Conservation (phyloP, 2,797 vertebrate genomes). For the Pygocentrus nattereri region DNA sequence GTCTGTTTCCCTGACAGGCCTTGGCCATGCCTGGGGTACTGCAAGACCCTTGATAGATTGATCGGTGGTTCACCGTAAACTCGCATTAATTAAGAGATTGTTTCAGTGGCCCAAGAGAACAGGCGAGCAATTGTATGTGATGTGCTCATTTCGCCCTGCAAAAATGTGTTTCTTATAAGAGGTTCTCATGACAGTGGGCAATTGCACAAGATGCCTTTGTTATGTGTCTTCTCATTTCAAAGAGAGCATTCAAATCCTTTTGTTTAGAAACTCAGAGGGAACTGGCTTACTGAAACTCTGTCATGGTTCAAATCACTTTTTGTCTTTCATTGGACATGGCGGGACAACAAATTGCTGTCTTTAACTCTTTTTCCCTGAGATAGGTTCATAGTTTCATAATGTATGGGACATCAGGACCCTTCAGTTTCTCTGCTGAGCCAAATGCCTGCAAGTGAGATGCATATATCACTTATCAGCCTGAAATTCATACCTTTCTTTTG, state of each 20-base stretch:
- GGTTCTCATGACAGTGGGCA: constrained; percentile 70
- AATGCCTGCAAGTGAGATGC: neutral
- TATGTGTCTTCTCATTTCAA: constrained; percentile 64
- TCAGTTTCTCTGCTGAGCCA: neutral
- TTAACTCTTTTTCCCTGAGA: constrained; percentile 27
- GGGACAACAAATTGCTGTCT: constrained; percentile 57
- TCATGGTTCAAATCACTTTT: constrained; percentile 61
- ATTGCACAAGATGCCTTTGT: constrained; percentile 70
- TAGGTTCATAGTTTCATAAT: neutral
- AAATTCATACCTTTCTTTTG: neutral
- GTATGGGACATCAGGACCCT: neutral
- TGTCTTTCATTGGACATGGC: constrained; percentile 56
- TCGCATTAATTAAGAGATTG: constrained; percentile 55
- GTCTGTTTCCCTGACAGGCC: constrained; percentile 44
- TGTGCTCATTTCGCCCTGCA: constrained; percentile 41
- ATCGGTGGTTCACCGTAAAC: constrained; percentile 54
- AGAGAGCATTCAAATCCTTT: constrained; percentile 67
- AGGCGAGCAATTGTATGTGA: constrained; percentile 58
- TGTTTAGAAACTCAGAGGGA: constrained; percentile 63
- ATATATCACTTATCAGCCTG: neutral
- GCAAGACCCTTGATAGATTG: constrained; percentile 51
- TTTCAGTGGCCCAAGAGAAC: constrained; percentile 52
- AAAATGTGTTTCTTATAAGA: constrained; percentile 69
- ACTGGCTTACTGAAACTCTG: constrained; percentile 57
- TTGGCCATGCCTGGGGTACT: constrained; percentile 37